Conservation (phyloP, 2,888 invertebrate species). For the Diloba caeruleocephala region DNA sequence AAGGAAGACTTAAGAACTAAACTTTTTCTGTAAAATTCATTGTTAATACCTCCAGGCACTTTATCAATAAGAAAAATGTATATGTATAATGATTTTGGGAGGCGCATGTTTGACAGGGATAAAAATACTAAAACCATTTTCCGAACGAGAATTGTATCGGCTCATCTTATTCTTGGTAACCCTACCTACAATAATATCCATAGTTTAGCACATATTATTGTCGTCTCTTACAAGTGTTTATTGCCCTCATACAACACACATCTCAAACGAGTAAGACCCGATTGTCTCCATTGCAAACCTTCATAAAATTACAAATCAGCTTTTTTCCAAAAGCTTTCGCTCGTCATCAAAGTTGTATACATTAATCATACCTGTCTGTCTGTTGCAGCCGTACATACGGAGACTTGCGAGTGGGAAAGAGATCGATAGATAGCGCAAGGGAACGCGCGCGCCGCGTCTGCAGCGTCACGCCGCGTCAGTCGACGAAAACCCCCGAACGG, state of each 20-base stretch:
- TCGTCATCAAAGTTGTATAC: conserved; percentile 59
- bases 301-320: conserved; percentile 64
- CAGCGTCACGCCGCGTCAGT: conserved; percentile 69
- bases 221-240: conserved; percentile 30
- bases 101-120: too few species aligned
- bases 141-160: too few species aligned
- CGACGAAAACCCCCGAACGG: conserved; percentile 50
- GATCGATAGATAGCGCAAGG: conserved; percentile 33
- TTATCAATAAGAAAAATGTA: too few species aligned
- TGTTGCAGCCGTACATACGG: conserved; percentile 52
- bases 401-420: conserved; percentile 12
- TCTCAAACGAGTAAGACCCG: conserved; percentile 39
- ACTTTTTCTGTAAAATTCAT: too few species aligned
- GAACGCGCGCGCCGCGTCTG: conserved; percentile 49
- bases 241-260: conserved; percentile 10
- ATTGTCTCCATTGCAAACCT: conserved; percentile 50
- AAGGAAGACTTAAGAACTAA: too few species aligned
- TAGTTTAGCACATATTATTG: conserved; percentile 30
- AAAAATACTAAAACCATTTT: not conserved
- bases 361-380: conserved; percentile 64
- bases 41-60: too few species aligned
- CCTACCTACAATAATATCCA: conserved; percentile 13
- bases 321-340: conserved; percentile 69
- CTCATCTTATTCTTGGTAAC: conserved; percentile 6
- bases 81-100: too few species aligned